Conservation (phyloP, 2,113 vertebrate genomes). For the Puntigrus tetrazona region DNA sequence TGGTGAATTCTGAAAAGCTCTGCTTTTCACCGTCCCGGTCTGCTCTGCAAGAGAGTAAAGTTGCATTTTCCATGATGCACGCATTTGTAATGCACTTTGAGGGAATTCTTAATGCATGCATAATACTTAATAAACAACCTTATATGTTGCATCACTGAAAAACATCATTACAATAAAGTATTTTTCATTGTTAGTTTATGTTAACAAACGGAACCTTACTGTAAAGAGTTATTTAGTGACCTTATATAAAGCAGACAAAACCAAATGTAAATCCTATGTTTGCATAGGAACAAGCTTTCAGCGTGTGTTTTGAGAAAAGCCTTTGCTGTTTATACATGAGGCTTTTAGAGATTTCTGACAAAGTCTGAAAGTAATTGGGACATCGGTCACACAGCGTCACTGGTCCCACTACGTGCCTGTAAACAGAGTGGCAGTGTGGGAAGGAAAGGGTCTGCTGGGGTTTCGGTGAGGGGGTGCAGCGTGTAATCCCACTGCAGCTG, state of each 20-base stretch:
- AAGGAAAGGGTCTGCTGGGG: constrained; percentile 15
- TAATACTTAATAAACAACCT: no score
- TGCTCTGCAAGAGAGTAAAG: no score
- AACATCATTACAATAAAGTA: no score
- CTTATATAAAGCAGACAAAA: neutral
- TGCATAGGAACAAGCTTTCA: neutral
- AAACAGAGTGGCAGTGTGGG: neutral
- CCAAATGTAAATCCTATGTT: neutral
- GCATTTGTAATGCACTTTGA: no score
- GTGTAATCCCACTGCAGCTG: constrained; percentile 59
- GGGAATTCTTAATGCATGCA: no score
- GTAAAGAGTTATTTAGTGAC: no score
- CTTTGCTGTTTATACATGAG: neutral
- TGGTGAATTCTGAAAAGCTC: neutral
- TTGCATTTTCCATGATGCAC: no score
- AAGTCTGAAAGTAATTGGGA: neutral
- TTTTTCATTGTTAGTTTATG: no score
- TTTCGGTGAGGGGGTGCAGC: neutral
- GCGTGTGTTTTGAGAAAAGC: neutral
- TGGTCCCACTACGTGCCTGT: constrained; percentile 7
- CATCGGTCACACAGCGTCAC: neutral
- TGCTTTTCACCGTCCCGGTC: neutral
- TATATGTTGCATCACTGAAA: no score
- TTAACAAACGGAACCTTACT: neutral
- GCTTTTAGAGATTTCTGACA: neutral